A percentile compares a stretch with the other conserved stretches of the same genome.
Evolutionary conservation across 2,113 vertebrate species (phyloP).

Genomic region (Rhinichthys klamathensis): DNA sequence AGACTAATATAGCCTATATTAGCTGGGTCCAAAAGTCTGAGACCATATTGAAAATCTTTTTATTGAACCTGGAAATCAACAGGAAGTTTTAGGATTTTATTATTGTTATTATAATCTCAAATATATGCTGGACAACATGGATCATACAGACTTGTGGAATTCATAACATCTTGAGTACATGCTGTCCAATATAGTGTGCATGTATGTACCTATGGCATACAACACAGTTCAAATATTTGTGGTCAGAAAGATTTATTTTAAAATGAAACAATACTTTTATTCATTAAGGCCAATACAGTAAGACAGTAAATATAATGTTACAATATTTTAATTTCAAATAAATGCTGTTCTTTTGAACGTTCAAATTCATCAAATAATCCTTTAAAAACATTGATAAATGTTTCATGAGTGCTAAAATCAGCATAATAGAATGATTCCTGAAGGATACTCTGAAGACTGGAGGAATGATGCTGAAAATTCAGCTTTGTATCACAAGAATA

Average conservation of each 20-base stretch:
- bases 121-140: too few species aligned
- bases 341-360: neutral
- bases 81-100: neutral
- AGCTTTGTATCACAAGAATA: neutral
- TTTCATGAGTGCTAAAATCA: neutral
- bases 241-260: too few species aligned
- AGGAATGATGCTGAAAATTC: neutral
- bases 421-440: neutral
- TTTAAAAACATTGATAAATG: neutral
- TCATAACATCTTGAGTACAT: neutral
- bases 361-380: neutral
- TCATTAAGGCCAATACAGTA: too few species aligned
- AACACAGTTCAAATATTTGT: too few species aligned
- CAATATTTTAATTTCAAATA: neutral
- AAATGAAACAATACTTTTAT: too few species aligned
- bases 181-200: neutral
- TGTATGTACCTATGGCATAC: neutral
- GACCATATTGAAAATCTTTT: neutral
- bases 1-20: too few species aligned
- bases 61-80: neutral
- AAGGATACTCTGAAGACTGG: neutral
- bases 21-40: too few species aligned
- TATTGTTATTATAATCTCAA: too few species aligned
- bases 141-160: too few species aligned
- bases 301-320: too few species aligned